Evolutionary conservation across 2,888 invertebrate species (phyloP).

Genomic region (Mylabris sibirica): DNA sequence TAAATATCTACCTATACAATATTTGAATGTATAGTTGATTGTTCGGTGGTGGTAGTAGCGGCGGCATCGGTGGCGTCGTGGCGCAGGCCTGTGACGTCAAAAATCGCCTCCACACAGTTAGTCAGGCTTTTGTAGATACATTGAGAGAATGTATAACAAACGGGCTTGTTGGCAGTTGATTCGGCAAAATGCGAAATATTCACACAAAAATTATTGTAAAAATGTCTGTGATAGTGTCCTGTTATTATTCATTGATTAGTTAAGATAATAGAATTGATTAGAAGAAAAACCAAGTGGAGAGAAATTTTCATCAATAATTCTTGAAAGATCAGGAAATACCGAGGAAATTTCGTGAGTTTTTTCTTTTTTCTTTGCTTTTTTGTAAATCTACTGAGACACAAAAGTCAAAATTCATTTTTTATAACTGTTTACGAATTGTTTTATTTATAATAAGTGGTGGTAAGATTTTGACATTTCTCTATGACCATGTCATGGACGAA

Average conservation of each 20-base stretch:
- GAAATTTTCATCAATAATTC: no score
- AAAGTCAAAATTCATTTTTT: slow-evolving; percentile 1
- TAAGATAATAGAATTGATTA: slow-evolving; percentile 22
- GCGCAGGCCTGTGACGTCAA: slow-evolving; percentile 56
- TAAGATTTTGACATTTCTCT: slow-evolving; percentile 33
- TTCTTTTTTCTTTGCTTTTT: background rate
- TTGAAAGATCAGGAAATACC: no score
- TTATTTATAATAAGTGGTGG: slow-evolving; percentile 15
- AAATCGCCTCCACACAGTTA: slow-evolving; percentile 58
- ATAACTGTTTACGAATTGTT: background rate
- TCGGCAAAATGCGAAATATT: slow-evolving; percentile 40
- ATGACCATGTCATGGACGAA: slow-evolving; percentile 36
- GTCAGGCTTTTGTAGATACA: slow-evolving; percentile 54
- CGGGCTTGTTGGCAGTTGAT: slow-evolving; percentile 48
- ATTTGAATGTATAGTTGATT: slow-evolving; percentile 44
- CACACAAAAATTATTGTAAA: slow-evolving; percentile 41
- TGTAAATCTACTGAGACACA: no score
- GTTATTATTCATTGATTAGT: slow-evolving; percentile 37
- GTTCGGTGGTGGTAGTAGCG: slow-evolving; percentile 27
- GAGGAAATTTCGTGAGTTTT: no score
- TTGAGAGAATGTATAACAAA: slow-evolving; percentile 50
- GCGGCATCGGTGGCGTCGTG: slow-evolving; percentile 24
- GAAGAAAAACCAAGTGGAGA: no score
- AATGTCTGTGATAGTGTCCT: slow-evolving; percentile 52
- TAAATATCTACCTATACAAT: slow-evolving; percentile 21